Evolutionary conservation across 1,140 invertebrate genomes (phyloP).

Genomic region (Zaprionus vittiger): DNA sequence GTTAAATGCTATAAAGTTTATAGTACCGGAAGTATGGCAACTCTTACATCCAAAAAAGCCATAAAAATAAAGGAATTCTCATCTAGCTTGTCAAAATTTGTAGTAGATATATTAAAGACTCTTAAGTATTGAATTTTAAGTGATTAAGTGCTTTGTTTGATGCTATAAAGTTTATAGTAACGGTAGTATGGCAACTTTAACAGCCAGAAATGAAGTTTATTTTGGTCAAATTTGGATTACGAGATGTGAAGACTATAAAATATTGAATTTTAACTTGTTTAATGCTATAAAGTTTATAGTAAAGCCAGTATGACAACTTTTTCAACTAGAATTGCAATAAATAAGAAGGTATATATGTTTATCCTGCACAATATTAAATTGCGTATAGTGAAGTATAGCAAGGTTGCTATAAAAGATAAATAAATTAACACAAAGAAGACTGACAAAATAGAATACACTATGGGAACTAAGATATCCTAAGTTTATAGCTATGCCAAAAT

Average conservation of each 20-base stretch:
- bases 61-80: not conserved
- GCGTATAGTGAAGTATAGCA: too few relatives aligned
- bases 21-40: not conserved
- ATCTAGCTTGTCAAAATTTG: too few relatives aligned
- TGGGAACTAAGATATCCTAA: not conserved
- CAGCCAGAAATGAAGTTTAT: not conserved
- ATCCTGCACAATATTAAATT: too few relatives aligned
- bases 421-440: too few relatives aligned
- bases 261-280: too few relatives aligned
- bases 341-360: not conserved
- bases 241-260: too few relatives aligned
- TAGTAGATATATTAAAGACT: too few relatives aligned
- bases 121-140: too few relatives aligned
- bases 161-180: not conserved
- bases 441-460: accelerated
- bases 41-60: not conserved
- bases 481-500: not conserved
- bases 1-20: not conserved
- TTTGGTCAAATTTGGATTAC: not conserved
- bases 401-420: too few relatives aligned
- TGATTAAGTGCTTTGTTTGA: not conserved
- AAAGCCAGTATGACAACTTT: not conserved
- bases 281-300: not conserved
- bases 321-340: not conserved
- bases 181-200: not conserved